Evolutionary conservation across 2,888 invertebrate genomes (phyloP).

Genomic region (Euzetes globulus): DNA sequence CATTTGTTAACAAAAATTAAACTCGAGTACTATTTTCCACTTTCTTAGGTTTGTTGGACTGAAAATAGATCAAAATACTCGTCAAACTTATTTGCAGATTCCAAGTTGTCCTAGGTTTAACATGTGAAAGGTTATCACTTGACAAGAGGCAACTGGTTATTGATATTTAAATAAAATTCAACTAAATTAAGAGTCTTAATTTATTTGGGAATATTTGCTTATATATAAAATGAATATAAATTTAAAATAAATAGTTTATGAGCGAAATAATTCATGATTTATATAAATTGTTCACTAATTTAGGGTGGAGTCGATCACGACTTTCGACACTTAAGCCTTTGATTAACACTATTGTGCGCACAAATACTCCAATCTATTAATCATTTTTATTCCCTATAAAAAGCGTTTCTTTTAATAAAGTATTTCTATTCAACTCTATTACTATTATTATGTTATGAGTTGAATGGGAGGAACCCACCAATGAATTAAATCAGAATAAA

Average conservation of each 20-base stretch:
- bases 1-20: background rate
- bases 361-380: background rate
- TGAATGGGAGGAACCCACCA: background rate
- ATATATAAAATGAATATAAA: background rate
- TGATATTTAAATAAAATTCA: background rate
- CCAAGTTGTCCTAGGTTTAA: no score
- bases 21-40: background rate
- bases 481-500: background rate
- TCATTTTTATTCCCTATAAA: background rate
- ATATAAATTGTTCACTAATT: background rate
- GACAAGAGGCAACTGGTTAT: background rate
- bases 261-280: background rate
- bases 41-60: slow-evolving; percentile 5
- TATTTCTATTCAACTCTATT: background rate
- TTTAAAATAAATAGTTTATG: background rate
- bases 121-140: background rate
- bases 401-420: background rate
- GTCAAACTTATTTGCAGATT: background rate
- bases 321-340: background rate
- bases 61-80: background rate
- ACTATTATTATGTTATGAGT: background rate
- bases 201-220: background rate
- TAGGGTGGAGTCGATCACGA: slow-evolving; percentile 10
- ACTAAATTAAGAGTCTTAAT: background rate
- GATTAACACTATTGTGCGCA: background rate